Evolutionary conservation across 2,113 vertebrate genomes (phyloP).

Genomic region (Lamprotornis superbus): DNA sequence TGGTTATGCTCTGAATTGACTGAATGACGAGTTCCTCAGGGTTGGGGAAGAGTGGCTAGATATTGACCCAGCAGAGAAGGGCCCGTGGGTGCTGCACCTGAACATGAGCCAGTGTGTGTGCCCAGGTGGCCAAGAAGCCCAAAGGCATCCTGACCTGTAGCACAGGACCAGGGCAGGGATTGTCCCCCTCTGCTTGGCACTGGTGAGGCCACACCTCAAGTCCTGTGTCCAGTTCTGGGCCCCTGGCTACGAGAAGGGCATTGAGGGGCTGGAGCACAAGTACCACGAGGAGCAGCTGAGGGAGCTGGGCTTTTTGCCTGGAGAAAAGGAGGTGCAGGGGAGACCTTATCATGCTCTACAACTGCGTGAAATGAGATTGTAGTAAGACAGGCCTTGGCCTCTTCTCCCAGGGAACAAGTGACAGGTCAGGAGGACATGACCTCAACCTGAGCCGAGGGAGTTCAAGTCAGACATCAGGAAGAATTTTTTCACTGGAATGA

Average conservation of each 20-base stretch:
- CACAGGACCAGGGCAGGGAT: neutral
- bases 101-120: rapidly evolving
- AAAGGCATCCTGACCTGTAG: neutral
- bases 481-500: neutral
- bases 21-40: neutral
- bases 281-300: rapidly evolving
- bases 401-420: neutral
- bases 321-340: neutral
- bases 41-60: rapidly evolving
- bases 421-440: neutral
- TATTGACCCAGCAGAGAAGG: neutral
- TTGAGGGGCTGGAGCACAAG: neutral
- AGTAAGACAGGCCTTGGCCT: neutral
- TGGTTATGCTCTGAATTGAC: neutral
- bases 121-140: neutral
- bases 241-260: neutral
- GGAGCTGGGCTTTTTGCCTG: neutral
- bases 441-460: neutral
- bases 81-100: neutral
- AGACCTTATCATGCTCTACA: too few relatives aligned
- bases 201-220: neutral
- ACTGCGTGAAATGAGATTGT: neutral
- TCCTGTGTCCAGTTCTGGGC: neutral
- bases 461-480: neutral
- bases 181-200: rapidly evolving